Base-by-base conservation (phyloP, 1,140 invertebrate genomes). In the Cecropterus lyciades region DNA sequence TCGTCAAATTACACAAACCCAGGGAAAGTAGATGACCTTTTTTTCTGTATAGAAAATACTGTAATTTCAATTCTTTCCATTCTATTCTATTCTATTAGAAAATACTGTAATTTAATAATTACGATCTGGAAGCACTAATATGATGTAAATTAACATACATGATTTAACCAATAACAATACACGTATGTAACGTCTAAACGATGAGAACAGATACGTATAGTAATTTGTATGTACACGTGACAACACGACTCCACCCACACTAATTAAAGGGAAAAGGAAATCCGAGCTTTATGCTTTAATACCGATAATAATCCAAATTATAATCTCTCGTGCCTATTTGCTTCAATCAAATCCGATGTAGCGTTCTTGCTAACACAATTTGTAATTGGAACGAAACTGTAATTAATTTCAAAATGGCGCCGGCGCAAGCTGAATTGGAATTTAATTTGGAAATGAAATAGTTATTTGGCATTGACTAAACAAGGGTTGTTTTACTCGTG, bases 391-490 rank as follows among this genome's bases (percentile, higher is more conserved):
- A 59, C 43, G 56, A 59, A 59, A 59, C 27, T 30, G 42, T 59
- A 59, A 59, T 59, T 59, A 59, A 59, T 59, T 59, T 59, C 56
- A 59, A 48, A 59, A 59, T 59, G 56, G 56, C 56, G 56, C 14
- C 43, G 4, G 43, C 56, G 56, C 43, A 48, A 33, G 24, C n/a
- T 27, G 2, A 13, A 45, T 57, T 11, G 17, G 13, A 14, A 46
- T 33, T 57, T 57, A 57, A 57, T 43, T 57, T 57, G 40, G 17
- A 57, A 57, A 57, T 37, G 55, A 57, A 56, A 56, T 55, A 40
- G 52, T 42, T 55, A 17, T 55, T 55, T 42, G 37, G 15, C 17
- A 24, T 56, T 56, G 53, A 56, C 40, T 56, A 43, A 56, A 42
- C 16, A 13, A 13, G 13, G 15, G n/a, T 20, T 43, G 53, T 24